Evolutionary conservation across 2,797 vertebrate genomes (phyloP).

Genomic region (Gila robusta): DNA sequence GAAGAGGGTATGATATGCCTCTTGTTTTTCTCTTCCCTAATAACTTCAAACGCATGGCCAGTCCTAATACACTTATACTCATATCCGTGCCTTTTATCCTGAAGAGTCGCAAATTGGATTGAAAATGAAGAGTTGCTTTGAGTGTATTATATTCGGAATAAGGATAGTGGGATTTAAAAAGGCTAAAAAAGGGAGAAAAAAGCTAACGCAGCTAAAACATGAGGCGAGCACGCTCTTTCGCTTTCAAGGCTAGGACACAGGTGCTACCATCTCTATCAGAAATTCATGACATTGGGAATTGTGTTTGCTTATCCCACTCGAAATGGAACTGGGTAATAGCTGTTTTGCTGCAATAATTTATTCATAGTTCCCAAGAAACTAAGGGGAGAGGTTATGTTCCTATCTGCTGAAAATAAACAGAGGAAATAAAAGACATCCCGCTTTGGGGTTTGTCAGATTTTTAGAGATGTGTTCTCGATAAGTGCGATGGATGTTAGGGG

Average conservation of each 20-base stretch:
- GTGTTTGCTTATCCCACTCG: constrained; percentile 45
- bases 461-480: constrained; percentile 52
- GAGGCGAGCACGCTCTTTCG: constrained; percentile 1
- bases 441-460: constrained; percentile 47
- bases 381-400: constrained; percentile 30
- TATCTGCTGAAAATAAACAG: constrained; percentile 25
- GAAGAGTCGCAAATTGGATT: constrained; percentile 39
- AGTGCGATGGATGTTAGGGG: constrained; percentile 24
- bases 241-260: constrained; percentile 45
- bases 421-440: constrained; percentile 22
- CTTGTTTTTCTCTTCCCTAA: constrained; percentile 13
- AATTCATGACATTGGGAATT: constrained; percentile 54
- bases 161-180: constrained; percentile 25
- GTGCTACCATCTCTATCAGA: constrained; percentile 54
- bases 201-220: constrained; percentile 19
- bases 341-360: constrained; percentile 59
- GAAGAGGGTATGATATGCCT: constrained; percentile 21
- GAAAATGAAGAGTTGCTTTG: constrained; percentile 39
- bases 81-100: constrained; percentile 38
- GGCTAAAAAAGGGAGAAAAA: neutral
- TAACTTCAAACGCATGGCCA: constrained; percentile 22
- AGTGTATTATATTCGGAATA: constrained; percentile 27
- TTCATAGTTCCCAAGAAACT: constrained; percentile 58
- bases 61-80: constrained; percentile 31
- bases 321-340: constrained; percentile 53